Evolutionary conservation across 2,113 vertebrate genomes (phyloP).

Genomic region (Microtus richardsoni): DNA sequence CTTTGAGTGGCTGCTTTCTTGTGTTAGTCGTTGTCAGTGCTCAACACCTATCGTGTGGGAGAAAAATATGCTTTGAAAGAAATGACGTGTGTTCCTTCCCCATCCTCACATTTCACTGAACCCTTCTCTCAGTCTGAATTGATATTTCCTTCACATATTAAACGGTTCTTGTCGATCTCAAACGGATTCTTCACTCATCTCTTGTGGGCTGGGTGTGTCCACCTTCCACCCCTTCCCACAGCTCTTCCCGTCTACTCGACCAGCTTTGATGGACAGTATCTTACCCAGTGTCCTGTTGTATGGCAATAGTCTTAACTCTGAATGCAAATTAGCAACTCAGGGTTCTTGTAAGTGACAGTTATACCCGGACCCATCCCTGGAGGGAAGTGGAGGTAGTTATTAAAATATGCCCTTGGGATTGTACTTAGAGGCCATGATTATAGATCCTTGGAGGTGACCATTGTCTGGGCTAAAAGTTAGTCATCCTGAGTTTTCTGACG

Average conservation of each 20-base stretch:
- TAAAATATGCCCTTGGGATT: neutral
- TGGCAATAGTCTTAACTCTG: neutral
- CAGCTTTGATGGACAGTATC: neutral
- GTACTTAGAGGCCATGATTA: neutral
- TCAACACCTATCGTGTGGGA: neutral
- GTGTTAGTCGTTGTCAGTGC: neutral
- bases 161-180: conserved; percentile 1
- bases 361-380: neutral
- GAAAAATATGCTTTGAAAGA: neutral
- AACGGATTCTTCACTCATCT: neutral
- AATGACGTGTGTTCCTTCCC: conserved; percentile 21
- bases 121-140: neutral
- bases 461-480: conserved; percentile 25
- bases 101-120: neutral
- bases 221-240: neutral
- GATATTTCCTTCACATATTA: neutral
- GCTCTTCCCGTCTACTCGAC: neutral
- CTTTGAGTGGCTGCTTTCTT: neutral
- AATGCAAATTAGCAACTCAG: neutral
- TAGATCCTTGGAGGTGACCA: neutral
- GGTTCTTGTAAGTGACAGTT: neutral
- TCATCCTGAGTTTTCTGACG: conserved; percentile 13
- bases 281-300: neutral
- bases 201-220: conserved; percentile 30
- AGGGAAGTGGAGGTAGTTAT: neutral